phyloP scores from a whole-genome alignment of 1,140 invertebrate species.

The Temnothorax curvispinosus region DNA sequence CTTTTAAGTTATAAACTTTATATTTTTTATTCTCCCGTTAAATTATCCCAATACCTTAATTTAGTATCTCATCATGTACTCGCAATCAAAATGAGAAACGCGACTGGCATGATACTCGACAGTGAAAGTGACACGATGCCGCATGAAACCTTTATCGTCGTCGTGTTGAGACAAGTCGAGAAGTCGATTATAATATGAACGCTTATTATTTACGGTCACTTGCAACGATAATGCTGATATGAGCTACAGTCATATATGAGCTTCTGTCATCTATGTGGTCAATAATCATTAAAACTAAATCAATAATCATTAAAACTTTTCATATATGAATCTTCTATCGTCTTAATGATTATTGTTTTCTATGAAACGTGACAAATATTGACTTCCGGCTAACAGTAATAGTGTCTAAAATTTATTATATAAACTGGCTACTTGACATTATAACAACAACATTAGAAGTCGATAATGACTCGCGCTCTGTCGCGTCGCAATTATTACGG shows the following conservation, averaged over 20 bases:
- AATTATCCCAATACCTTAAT: not conserved
- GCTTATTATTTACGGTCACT: not conserved
- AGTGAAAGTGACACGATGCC: not conserved
- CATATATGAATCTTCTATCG: not conserved
- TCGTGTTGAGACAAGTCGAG: not conserved
- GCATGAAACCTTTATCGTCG: not conserved
- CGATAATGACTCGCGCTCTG: not conserved
- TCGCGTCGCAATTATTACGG: not conserved
- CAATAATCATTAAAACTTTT: not conserved
- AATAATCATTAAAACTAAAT: not conserved
- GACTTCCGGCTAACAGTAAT: not conserved
- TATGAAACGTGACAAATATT: not conserved
- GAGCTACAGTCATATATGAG: not conserved
- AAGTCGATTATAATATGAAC: not conserved
- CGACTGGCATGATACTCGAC: not conserved
- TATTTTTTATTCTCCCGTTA: not conserved
- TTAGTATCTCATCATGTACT: not conserved
- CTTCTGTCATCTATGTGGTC: not conserved
- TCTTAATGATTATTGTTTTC: conserved; percentile 10
- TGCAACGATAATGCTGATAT: not conserved
- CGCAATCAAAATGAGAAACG: not conserved
- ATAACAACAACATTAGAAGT: conserved; percentile 9
- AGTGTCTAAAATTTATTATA: not conserved
- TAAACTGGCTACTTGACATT: not conserved
- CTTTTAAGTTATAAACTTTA: not conserved